Percentiles rank a stretch among this genome's conserved stretches.
Conservation (phyloP, 2,888 invertebrate species). For the Malthinus seriepunctatus region DNA sequence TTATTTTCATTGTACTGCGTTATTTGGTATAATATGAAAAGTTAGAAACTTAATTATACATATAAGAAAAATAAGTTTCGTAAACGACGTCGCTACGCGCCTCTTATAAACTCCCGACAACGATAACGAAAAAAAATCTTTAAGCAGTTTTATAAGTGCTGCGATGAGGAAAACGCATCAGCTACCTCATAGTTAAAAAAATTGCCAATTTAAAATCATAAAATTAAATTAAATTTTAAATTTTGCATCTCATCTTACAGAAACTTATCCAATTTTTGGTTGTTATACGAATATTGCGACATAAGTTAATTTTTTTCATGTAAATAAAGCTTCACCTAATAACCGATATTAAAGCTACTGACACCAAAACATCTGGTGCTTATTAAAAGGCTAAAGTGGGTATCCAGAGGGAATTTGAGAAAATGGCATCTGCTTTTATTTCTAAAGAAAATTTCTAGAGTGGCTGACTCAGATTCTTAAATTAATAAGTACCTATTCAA, state of each 20-base stretch:
- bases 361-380: conserved; percentile 29
- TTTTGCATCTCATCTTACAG: conserved; percentile 14
- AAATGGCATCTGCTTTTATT: conserved; percentile 23
- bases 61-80: too few relatives aligned
- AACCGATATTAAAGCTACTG: conserved; percentile 34
- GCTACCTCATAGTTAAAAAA: conserved; percentile 1
- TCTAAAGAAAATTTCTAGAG: conserved; percentile 8
- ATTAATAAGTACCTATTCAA: conserved; percentile 13
- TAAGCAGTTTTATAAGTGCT: too few relatives aligned
- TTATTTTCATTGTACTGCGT: too few relatives aligned
- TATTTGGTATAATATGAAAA: too few relatives aligned
- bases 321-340: conserved; percentile 23
- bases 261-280: too few relatives aligned
- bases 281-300: not conserved
- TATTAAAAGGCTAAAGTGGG: conserved; percentile 24
- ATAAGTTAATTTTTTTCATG: conserved; percentile 9
- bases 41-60: too few relatives aligned
- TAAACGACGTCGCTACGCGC: too few relatives aligned
- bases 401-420: conserved; percentile 14
- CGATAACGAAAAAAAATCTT: too few relatives aligned
- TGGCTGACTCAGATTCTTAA: conserved; percentile 19
- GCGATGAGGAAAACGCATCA: too few relatives aligned
- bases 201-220: conserved; percentile 21
- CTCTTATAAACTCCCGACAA: too few relatives aligned
- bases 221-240: conserved; percentile 29